Evolutionary conservation across 2,797 vertebrate species (phyloP), one percentile per base, ranked within the genome.

Genomic region (Ptychobarbus kaznakovi): DNA sequence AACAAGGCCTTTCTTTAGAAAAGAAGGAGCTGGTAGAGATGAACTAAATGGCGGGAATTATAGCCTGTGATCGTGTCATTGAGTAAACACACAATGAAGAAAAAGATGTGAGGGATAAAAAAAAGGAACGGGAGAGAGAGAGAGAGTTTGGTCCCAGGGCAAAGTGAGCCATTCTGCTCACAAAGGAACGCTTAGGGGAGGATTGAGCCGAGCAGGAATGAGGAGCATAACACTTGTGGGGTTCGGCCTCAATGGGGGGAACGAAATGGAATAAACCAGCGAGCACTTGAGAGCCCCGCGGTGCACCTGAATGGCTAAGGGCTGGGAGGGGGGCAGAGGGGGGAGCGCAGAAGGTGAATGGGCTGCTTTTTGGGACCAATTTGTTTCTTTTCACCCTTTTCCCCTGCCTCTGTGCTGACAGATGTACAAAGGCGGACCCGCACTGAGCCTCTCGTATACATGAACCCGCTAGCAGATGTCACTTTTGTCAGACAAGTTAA

Each of bases 351-450:
- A 96, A 97, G 97, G 97, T 99, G 97, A 99, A 99, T 99, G 97
- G 98, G 96, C 96, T 97, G 98, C 97, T 98, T 99, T 99, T 99
- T 97, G 97, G 97, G 97, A 97, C 98, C 98, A 99, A 99, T 99
- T 99, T 99, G 98, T 98, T 97, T 98, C 97, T 97, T 98, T 99
- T 98, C 97, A 98, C 96, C 97, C 97, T 95, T 96, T 97, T 95
- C 95, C 97, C 96, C 96, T 96, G 97, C 96, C 96, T 96, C 95
- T 95, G 94, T 96, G 96, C 97, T 98, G 97, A 99, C 97, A 99
- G 97, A 99, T 98, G 97, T 98, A 99, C 97, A 99, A 99, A 99
- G 97, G 96, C 96, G 97, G 97, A 97, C 97, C 97, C 96, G 97
- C 96, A 94, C 98, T 97, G 97, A 95, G 97, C 96, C 97, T 96